Evolutionary conservation across 2,797 vertebrate species (phyloP).

Genomic region (Pantherophis alleghaniensis): DNA sequence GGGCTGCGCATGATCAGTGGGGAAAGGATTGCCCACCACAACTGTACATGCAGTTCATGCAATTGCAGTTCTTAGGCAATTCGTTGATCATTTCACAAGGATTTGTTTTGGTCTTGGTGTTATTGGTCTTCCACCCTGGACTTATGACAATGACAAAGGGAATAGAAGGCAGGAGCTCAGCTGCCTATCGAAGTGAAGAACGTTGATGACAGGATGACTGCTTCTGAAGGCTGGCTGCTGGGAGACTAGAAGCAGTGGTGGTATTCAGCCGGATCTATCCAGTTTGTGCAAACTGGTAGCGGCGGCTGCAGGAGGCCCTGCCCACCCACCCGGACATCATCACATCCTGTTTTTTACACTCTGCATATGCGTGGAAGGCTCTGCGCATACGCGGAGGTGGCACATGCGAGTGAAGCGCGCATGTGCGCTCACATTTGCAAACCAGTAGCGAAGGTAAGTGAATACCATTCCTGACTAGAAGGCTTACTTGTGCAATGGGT

Average conservation of each 20-base stretch:
- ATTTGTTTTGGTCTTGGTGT: background rate
- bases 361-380: no score
- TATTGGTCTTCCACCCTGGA: background rate
- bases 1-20: background rate
- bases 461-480: background rate
- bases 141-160: background rate
- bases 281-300: no score
- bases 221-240: background rate
- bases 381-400: no score
- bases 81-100: background rate
- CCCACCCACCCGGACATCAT: no score
- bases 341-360: no score
- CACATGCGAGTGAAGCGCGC: no score
- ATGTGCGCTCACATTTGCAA: no score
- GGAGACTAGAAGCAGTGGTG: background rate
- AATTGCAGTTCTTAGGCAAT: background rate
- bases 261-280: no score
- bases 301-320: no score
- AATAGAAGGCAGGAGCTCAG: background rate
- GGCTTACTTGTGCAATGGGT: background rate
- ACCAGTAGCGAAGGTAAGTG: no score
- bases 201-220: background rate
- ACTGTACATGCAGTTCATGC: background rate
- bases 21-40: background rate
- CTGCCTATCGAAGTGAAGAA: background rate